Evolutionary conservation across 2,888 invertebrate species (phyloP).

Genomic region (Macrophya alboannulata): DNA sequence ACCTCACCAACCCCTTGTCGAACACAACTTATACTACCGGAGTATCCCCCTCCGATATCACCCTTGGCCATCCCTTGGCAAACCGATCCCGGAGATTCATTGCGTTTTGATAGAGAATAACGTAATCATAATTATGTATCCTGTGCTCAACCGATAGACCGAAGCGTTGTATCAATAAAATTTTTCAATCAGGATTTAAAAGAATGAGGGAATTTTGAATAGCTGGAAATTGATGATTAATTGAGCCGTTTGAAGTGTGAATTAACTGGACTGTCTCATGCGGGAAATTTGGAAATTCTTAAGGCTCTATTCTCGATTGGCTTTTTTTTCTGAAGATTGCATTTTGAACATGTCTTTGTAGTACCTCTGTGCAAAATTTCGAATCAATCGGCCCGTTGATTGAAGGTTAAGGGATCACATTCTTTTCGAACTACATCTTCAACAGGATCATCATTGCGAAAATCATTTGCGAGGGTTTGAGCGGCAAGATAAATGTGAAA

Average conservation of each 20-base stretch:
- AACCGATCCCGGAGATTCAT: conserved; percentile 70
- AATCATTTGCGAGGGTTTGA: no score
- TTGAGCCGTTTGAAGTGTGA: not conserved
- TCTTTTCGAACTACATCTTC: no score
- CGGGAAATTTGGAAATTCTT: no score
- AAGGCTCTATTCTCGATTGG: no score
- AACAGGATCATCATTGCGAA: no score
- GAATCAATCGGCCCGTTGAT: not conserved
- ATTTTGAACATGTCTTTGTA: no score
- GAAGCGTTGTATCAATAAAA: not conserved
- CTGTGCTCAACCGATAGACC: not conserved
- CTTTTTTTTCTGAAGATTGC: no score
- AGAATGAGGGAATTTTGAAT: not conserved
- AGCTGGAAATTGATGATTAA: not conserved
- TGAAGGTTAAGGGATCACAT: no score
- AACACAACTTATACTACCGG: conserved; percentile 63
- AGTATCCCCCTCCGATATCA: conserved; percentile 19
- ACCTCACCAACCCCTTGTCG: conserved; percentile 63
- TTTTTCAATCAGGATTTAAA: not conserved
- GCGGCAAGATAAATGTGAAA: not conserved
- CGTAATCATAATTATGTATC: conserved; percentile 42
- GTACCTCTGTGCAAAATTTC: not conserved
- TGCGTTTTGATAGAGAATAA: conserved; percentile 69
- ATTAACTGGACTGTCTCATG: no score
- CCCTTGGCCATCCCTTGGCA: conserved; percentile 28